Base-by-base conservation (phyloP, 2,113 vertebrate species). In the Triplophysa siluroides region DNA sequence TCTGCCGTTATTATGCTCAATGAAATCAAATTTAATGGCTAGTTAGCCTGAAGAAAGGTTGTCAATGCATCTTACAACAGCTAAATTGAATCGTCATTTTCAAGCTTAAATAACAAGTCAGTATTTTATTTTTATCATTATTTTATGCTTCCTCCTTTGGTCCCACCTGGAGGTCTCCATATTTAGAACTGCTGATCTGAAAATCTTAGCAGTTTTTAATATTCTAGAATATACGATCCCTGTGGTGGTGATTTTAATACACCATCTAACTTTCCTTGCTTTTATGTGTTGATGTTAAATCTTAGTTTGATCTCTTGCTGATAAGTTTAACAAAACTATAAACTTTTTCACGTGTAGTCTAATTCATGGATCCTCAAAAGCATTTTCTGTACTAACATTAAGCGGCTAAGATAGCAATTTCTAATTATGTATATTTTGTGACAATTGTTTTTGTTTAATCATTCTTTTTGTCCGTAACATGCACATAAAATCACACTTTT, bases 1-100 rank as follows among this genome's bases (percentile, higher is more conserved):
- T 54, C 26, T 77, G 89, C 87, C 90, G 89, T 89, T 92, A 87
- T 90, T 88, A 86, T 86, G 78, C 82, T 91, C 87, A 64, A 21
- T 54, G 62, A 76, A 65, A 65, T 76, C 21, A 26, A 63, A 63
- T 75, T 63, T 75, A 75, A 47, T 47, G 73, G 73, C 58, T 75
- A 43, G 58, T 62, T 63, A 47, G 58, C 41, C 38, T 63, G 16
- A 19, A 43, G 33, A 50, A 29, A 54, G 24, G 26, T 47, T 29
- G 23, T 50, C 41, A 77, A 54, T 52, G 8, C 23, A 75, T 56
- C 38, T 62, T 19, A 60, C 1, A 61, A 18, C 4, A 72, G 29
- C 19, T 10, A 43, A 61, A 74, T 41, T 47, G 23, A 23, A 73
- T 10, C 14, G n/a, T 11, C 16, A 13, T 16, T 74, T 45, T 61